Conservation (phyloP, 1,140 invertebrate species). For the Drosophila seguyi region DNA sequence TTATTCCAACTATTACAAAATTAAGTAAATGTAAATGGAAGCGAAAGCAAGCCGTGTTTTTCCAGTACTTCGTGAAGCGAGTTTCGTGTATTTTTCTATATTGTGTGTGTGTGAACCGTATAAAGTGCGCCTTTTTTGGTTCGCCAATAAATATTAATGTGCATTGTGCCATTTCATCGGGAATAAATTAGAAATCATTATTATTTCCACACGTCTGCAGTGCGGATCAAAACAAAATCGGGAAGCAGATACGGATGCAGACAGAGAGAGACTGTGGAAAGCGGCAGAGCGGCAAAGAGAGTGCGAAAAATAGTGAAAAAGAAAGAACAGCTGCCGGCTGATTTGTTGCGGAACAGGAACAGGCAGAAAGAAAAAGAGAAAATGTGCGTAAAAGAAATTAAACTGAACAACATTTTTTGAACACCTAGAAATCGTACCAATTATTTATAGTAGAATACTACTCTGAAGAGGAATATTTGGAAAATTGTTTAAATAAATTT, state of each 20-base stretch:
- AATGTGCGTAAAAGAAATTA: constrained; percentile 31
- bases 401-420: neutral
- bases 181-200: constrained; percentile 42
- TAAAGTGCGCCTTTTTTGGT: constrained; percentile 12
- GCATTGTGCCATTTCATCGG: constrained; percentile 22
- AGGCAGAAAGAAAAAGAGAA: constrained; percentile 27
- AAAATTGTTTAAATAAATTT: neutral
- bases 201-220: constrained; percentile 24
- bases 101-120: constrained; percentile 13
- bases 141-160: constrained; percentile 40
- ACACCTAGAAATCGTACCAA: neutral
- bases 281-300: constrained; percentile 7
- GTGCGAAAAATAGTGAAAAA: constrained; percentile 31
- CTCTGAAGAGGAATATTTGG: neutral
- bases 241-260: constrained; percentile 9
- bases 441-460: neutral
- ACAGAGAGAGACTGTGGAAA: constrained; percentile 1
- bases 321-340: constrained; percentile 45
- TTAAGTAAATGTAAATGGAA: constrained; percentile 18
- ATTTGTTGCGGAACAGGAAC: constrained; percentile 47
- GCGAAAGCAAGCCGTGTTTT: constrained; percentile 39
- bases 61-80: constrained; percentile 6
- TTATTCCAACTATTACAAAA: constrained; percentile 13
- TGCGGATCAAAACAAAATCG: constrained; percentile 51
- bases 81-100: constrained; percentile 16